Evolutionary conservation across 2,113 vertebrate genomes (phyloP).

Genomic region (Antechinus flavipes): DNA sequence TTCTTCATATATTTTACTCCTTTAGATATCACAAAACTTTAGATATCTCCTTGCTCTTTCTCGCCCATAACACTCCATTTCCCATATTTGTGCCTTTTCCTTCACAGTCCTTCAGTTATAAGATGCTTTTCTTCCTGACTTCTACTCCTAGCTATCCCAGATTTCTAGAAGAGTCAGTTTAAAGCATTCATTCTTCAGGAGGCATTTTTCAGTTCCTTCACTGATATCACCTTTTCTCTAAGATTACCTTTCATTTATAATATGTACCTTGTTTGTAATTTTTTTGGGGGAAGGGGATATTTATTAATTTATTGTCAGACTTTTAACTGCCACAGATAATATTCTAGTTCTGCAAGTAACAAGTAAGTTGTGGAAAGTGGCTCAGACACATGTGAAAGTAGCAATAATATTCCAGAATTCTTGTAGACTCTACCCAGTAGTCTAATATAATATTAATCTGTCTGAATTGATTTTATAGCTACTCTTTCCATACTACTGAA

Average conservation of each 20-base stretch:
- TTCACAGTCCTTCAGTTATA: background rate
- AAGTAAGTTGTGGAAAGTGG: background rate
- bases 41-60: background rate
- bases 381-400: background rate
- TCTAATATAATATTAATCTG: background rate
- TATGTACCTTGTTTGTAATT: background rate
- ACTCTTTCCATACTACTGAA: background rate
- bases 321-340: background rate
- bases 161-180: background rate
- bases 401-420: background rate
- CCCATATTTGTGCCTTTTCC: background rate
- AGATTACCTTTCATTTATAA: background rate
- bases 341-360: background rate
- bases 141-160: background rate
- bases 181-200: background rate
- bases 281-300: too few relatives aligned
- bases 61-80: background rate
- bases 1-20: background rate
- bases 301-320: background rate
- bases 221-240: background rate
- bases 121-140: background rate
- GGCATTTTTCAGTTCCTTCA: background rate
- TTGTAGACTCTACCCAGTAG: background rate
- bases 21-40: background rate
- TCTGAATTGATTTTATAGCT: background rate